Conservation (phyloP, 2,888 invertebrate species). For the Heliconius hortense region DNA sequence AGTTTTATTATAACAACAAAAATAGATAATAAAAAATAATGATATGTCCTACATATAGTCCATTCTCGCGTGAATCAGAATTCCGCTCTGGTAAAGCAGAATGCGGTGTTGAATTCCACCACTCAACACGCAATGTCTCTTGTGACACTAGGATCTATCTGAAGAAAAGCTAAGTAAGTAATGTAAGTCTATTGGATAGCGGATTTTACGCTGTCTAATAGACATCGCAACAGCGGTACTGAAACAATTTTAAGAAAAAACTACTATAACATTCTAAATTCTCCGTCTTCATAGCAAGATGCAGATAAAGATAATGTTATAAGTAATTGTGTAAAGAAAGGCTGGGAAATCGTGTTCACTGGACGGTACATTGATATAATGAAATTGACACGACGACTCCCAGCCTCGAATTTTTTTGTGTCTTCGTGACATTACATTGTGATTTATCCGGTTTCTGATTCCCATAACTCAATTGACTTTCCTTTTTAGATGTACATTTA, state of each 20-base stretch:
- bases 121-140: too few relatives aligned
- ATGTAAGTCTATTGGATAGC: too few relatives aligned
- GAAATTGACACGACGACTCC: conserved; percentile 67
- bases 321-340: conserved; percentile 40
- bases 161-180: too few relatives aligned
- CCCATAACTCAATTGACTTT: conserved; percentile 75
- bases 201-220: too few relatives aligned
- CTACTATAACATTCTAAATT: not conserved
- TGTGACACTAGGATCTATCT: too few relatives aligned
- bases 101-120: too few relatives aligned
- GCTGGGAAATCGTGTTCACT: conserved; percentile 62
- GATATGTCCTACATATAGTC: too few relatives aligned
- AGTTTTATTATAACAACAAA: not conserved
- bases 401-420: conserved; percentile 65
- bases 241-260: not conserved
- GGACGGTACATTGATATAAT: conserved; percentile 59
- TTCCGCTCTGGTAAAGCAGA: too few relatives aligned
- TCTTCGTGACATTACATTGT: conserved; percentile 76
- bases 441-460: conserved; percentile 72
- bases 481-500: conserved; percentile 52
- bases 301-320: conserved; percentile 2
- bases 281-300: not conserved
- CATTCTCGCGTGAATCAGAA: too few relatives aligned
- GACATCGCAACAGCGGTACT: too few relatives aligned
- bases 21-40: too few relatives aligned